Conservation (phyloP, 2,797 vertebrate genomes). For the Xerus rutilus region DNA sequence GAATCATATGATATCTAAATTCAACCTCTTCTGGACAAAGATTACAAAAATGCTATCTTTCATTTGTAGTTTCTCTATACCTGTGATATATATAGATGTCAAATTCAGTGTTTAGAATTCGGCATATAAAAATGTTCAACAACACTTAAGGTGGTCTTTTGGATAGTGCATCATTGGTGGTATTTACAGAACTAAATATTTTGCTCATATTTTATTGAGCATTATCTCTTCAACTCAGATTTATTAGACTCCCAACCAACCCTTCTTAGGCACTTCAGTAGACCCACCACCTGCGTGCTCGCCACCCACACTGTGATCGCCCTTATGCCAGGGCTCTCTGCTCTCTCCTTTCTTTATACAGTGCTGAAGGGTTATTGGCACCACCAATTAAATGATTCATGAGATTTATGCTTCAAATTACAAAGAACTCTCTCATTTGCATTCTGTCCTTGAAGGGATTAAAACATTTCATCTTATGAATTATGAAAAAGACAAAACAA, state of each 20-base stretch:
- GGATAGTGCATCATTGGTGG: not conserved
- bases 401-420: not conserved
- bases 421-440: not conserved
- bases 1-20: not conserved
- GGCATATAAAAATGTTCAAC: not conserved
- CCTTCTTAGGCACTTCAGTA: not conserved
- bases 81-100: not conserved
- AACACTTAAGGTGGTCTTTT: not conserved
- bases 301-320: not conserved
- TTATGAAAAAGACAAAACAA: not conserved
- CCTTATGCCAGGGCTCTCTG: not conserved
- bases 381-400: not conserved
- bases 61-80: not conserved
- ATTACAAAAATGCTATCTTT: not conserved
- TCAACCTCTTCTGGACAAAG: not conserved
- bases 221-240: not conserved
- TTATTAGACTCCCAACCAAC: not conserved
- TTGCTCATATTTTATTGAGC: not conserved
- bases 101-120: constrained; percentile 36
- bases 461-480: not conserved
- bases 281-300: not conserved
- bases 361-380: not conserved
- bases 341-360: not conserved
- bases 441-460: not conserved
- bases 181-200: not conserved